Evolutionary conservation across 1,140 invertebrate species (phyloP), one percentile per base, ranked within the genome.

Genomic region (Acromyrmex echinatior): DNA sequence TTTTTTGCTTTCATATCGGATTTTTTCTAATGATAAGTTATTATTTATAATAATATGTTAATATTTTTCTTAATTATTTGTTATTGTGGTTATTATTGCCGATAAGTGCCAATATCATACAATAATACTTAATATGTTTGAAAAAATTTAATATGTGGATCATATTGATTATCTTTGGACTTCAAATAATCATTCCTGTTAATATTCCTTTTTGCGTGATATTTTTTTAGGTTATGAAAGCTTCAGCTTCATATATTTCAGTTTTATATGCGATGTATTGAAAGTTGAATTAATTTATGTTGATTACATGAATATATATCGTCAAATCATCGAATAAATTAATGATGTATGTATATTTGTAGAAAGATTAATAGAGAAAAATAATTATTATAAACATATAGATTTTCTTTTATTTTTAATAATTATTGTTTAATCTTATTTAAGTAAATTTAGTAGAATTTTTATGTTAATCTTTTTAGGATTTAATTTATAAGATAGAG

Each of bases 161-260:
- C 10, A 7, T 21, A 3, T 63, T 31, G 10, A 63, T 51, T 7
- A 6, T 39, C 5, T 21, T 63, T 65, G 10, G 0, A 21, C 1
- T 28, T 77, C 0, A 1, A 77, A 2, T 7, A 28, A 58, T 31
- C 21, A 14, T 1, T 49, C 1, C 1, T 45, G 4, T 78, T 71
- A 31, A 6, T n/a, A 58, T 45, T 60, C 7, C 1, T 49, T 14
- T 49, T 12, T 70, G 3, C 14, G 28, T 45, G 25, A 73, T 21
- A 14, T 28, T 21, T 2, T 80, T 74, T 62, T 74, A 87, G 86
- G 10, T 87, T 28, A 65, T 87, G 79, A 87, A 84, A 49, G 79
- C 79, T 73, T 87, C 79, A 7, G 86, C 68, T 1, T 87, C 86
- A 1, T 87, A 87, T 14, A 73, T 87, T 51, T 87, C 86, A 7